phyloP scores from a whole-genome alignment of 1,140 invertebrate species.

The Camponotus vicinus region DNA sequence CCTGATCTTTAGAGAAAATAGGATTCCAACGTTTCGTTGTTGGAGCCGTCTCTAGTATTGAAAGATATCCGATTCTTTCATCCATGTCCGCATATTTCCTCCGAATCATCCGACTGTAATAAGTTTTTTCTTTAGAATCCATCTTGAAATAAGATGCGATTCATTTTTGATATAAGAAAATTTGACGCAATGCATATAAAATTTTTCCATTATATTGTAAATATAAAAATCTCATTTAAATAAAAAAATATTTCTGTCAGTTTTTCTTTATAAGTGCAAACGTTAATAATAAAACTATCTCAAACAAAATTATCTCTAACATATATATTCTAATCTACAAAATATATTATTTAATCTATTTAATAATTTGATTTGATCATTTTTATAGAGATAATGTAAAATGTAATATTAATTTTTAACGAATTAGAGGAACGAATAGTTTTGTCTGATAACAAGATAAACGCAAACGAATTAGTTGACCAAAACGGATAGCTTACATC shows the following conservation, averaged over 20 bases:
- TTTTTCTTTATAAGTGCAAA: neutral
- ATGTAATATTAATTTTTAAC: no score
- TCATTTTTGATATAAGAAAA: slow-evolving; percentile 15
- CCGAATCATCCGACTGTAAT: slow-evolving; percentile 65
- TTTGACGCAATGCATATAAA: slow-evolving; percentile 8
- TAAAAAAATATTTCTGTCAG: neutral
- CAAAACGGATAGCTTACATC: no score
- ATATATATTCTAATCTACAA: neutral
- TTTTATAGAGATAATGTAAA: no score
- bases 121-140: slow-evolving; percentile 22
- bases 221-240: neutral
- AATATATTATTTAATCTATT: neutral
- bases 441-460: no score
- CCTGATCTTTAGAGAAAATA: slow-evolving; percentile 61
- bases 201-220: neutral
- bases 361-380: no score
- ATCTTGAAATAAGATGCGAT: slow-evolving; percentile 41
- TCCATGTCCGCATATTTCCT: slow-evolving; percentile 58
- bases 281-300: neutral
- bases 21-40: slow-evolving; percentile 58
- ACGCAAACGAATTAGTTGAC: no score
- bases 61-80: slow-evolving; percentile 41
- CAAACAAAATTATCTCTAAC: neutral
- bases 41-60: slow-evolving; percentile 49
- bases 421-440: no score